These are phyloP conservation scores for Listronotus oregonensis DNA, from an alignment of 1,140 invertebrate species.

Conservation along the genomic window DNA sequence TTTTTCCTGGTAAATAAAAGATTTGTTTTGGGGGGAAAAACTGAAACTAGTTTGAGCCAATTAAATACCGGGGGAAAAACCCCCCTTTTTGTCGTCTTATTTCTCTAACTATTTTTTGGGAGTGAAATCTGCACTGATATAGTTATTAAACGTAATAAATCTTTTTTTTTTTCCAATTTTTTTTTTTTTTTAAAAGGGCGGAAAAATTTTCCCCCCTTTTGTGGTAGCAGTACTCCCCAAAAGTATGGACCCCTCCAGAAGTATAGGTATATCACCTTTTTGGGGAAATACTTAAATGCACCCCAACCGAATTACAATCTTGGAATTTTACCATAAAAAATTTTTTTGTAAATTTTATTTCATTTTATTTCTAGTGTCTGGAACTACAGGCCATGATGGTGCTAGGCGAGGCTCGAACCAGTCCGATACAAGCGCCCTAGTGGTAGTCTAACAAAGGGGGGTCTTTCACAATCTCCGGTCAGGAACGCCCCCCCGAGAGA, in stretches of 20 bases:
- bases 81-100: too few relatives aligned
- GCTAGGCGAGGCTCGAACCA: slow-evolving; percentile 63
- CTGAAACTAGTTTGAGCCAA: too few relatives aligned
- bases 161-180: too few relatives aligned
- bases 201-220: slow-evolving; percentile 52
- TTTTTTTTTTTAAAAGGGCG: slow-evolving; percentile 20
- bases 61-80: too few relatives aligned
- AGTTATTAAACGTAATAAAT: too few relatives aligned
- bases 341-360: too few relatives aligned
- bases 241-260: slow-evolving; percentile 62
- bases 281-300: slow-evolving; percentile 60
- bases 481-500: slow-evolving; percentile 62
- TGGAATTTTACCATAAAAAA: too few relatives aligned
- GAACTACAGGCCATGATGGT: slow-evolving; percentile 54
- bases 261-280: slow-evolving; percentile 61
- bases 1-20: slow-evolving; percentile 57
- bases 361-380: slow-evolving; percentile 49
- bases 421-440: slow-evolving; percentile 69
- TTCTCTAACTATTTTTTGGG: too few relatives aligned
- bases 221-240: slow-evolving; percentile 61
- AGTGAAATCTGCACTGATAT: too few relatives aligned
- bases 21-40: too few relatives aligned
- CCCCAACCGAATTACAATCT: too few relatives aligned
- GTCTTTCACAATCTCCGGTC: slow-evolving; percentile 57
- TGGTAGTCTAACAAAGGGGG: slow-evolving; percentile 50